Percentiles rank a stretch among this genome's conserved stretches.
phyloP scores from a whole-genome alignment of 2,888 invertebrate species.

The Omphaloscelis lunosa region DNA sequence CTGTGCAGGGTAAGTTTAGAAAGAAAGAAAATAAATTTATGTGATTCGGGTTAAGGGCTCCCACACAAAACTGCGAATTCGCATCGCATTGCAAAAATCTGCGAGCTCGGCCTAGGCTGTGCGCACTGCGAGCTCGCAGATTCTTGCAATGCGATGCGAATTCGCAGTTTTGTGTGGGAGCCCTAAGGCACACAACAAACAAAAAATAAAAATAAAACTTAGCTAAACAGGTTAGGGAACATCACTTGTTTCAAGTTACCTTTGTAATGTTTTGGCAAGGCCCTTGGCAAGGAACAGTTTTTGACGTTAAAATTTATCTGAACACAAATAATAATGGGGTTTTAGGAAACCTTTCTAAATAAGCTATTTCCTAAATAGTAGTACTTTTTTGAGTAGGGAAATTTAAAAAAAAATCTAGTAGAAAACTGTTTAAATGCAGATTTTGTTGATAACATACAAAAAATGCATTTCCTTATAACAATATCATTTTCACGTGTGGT shows the following conservation, averaged over 20 bases:
- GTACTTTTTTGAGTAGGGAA: neutral
- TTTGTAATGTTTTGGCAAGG: neutral
- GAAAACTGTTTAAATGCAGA: neutral
- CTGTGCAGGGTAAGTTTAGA: constrained; percentile 94
- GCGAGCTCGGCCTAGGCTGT: no score
- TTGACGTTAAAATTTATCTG: neutral
- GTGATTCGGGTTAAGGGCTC: no score
- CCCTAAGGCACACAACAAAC: no score
- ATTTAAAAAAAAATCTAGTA: neutral
- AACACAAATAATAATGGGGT: no score
- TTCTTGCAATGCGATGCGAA: no score
- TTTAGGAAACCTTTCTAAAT: neutral
- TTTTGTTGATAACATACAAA: neutral
- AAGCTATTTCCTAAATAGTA: neutral
- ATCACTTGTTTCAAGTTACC: neutral
- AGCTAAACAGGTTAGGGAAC: neutral
- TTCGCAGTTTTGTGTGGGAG: no score
- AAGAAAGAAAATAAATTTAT: no score
- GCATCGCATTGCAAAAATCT: no score
- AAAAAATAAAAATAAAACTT: neutral
- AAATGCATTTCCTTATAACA: neutral
- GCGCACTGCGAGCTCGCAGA: no score
- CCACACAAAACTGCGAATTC: no score
- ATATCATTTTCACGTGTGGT: constrained; percentile 2
- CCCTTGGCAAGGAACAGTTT: neutral